phyloP scores from a whole-genome alignment of 1,140 invertebrate species.

The Drosophila saltans region DNA sequence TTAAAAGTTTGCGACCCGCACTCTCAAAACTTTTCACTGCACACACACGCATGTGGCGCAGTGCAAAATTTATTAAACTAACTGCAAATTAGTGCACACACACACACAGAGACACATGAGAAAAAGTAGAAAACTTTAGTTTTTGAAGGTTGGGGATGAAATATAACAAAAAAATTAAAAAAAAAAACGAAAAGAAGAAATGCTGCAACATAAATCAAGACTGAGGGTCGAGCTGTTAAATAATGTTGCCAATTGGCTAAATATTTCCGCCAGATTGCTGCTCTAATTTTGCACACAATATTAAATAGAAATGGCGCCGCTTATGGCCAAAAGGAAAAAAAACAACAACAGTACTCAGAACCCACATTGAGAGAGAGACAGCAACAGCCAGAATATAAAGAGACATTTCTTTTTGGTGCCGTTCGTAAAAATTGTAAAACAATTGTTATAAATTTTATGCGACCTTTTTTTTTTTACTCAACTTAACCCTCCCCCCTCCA shows the following conservation, averaged over 20 bases:
- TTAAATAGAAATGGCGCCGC: slow-evolving; percentile 63
- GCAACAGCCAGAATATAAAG: slow-evolving; percentile 19
- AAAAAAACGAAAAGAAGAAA: slow-evolving; percentile 42
- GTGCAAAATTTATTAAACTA: slow-evolving; percentile 71
- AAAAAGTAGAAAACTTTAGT: slow-evolving; percentile 31
- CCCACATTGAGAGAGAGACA: background rate
- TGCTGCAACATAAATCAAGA: slow-evolving; percentile 66
- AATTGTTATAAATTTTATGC: slow-evolving; percentile 76
- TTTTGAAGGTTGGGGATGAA: slow-evolving; percentile 8
- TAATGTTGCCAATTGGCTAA: slow-evolving; percentile 74
- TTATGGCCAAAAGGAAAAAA: slow-evolving; percentile 57
- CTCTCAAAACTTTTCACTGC: slow-evolving; percentile 55
- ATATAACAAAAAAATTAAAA: background rate
- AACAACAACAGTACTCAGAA: slow-evolving; percentile 21
- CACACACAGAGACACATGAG: slow-evolving; percentile 29
- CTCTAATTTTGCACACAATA: slow-evolving; percentile 49
- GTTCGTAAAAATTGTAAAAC: slow-evolving; percentile 68
- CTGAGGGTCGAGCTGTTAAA: slow-evolving; percentile 50
- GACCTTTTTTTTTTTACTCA: slow-evolving; percentile 36
- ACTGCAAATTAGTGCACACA: slow-evolving; percentile 74
- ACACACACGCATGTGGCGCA: slow-evolving; percentile 65
- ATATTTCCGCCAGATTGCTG: slow-evolving; percentile 63
- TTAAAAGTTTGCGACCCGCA: slow-evolving; percentile 71
- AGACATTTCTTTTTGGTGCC: slow-evolving; percentile 22
- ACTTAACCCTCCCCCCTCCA: background rate